Evolutionary conservation across 2,113 vertebrate genomes (phyloP), one percentile per base, ranked within the genome.

Genomic region (Melanerpes formicivorus): DNA sequence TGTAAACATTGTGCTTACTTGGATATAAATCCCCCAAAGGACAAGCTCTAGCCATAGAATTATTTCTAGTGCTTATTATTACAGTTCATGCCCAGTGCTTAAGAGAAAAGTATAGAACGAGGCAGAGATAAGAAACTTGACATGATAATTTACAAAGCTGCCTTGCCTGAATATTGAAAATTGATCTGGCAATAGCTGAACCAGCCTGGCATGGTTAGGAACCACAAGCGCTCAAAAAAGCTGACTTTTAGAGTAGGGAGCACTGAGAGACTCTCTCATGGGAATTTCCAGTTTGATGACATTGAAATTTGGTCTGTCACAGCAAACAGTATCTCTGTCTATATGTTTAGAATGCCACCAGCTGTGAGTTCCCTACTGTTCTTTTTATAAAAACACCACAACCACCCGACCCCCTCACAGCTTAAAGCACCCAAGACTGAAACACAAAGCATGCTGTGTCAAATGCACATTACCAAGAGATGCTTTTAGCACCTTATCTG

Each of bases 1-100:
- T 5, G 26, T 42, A 75, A 52, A n/a, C 5, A 46, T 88, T 30
- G n/a, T 73, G 25, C 6, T 89, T 93, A 65, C 29, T 23, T 63
- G 25, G 70, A 94, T 92, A 85, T 73, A 89, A 93, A 64, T 62
- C 42, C 27, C 18, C 27, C 26, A 84, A 83, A 84, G 26, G 29
- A 80, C 2, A 7, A 71, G 37, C 64, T 87, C 7, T 73, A n/a
- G 67, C 37, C 21, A 8, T 60, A 30, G 64, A 82, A 87, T 82
- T 85, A 89, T 74, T 87, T 88, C 67, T 78, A 21, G 80, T 93
- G 30, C 56, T 71, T 91, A 54, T 65, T 93, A 67, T 74, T 87
- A 76, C 32, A 87, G 40, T 40, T 30, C 14, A 40, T 59, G 82
- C 23, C 25, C 56, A 44, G 14, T 18, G 7, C 15, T 71, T 58